These are phyloP conservation scores for Machaerirhynchus nigripectus DNA, from an alignment of 2,113 vertebrate genomes.

Conservation along the genomic window DNA sequence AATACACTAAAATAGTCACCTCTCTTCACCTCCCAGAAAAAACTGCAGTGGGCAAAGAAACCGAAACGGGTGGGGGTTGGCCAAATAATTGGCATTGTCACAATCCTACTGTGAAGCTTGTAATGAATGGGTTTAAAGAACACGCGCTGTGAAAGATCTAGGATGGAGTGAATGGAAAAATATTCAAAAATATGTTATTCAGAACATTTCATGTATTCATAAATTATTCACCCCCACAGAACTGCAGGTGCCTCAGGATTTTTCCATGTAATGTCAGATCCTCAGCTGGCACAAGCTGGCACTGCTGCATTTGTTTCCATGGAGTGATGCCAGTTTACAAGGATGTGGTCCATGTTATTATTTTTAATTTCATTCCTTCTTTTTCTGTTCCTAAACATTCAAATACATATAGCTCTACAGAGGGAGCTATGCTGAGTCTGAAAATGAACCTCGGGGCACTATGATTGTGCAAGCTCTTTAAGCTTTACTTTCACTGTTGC, in stretches of 20 bases:
- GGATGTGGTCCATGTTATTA: neutral
- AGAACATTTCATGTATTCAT: constrained; percentile 39
- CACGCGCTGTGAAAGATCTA: constrained; percentile 1
- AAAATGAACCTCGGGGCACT: neutral
- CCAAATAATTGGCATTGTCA: neutral
- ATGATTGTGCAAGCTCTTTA: neutral
- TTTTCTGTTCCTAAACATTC: neutral
- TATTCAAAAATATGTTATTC: constrained; percentile 39
- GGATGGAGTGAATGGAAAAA: constrained; percentile 37
- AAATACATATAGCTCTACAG: neutral
- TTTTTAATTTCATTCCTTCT: neutral
- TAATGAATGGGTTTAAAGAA: neutral
- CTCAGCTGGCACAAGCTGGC: constrained; percentile 23
- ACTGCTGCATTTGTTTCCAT: constrained; percentile 13
- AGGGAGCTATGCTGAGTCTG: neutral
- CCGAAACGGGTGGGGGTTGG: neutral
- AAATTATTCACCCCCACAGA: constrained; percentile 51
- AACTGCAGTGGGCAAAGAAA: neutral
- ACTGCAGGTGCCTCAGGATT: constrained; percentile 45
- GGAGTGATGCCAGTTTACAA: neutral
- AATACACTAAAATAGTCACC: neutral
- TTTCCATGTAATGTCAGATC: constrained; percentile 26
- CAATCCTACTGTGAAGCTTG: neutral
- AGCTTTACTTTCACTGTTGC: neutral
- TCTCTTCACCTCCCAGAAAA: neutral